Conservation (phyloP, 2,888 invertebrate species). For the Gibbula magus region DNA sequence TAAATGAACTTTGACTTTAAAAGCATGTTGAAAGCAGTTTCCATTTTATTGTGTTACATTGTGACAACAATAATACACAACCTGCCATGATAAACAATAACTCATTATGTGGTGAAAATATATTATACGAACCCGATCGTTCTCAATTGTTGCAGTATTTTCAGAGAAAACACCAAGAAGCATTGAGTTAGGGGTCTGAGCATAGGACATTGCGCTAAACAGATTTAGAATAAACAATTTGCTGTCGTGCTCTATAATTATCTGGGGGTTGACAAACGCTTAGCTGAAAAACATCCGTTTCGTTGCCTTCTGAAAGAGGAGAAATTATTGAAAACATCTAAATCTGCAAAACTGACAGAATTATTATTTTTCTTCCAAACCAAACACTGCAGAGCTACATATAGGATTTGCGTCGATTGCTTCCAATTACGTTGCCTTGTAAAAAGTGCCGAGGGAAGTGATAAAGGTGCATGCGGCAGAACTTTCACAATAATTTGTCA, state of each 20-base stretch:
- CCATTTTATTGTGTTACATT: too few species aligned
- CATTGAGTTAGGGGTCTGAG: neutral
- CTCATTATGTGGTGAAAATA: neutral
- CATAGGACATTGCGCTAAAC: neutral
- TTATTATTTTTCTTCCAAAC: neutral
- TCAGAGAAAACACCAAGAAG: neutral
- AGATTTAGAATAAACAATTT: neutral
- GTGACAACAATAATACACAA: too few species aligned
- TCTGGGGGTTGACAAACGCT: neutral
- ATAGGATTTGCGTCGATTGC: neutral
- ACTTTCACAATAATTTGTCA: conserved; percentile 16
- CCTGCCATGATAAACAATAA: too few species aligned
- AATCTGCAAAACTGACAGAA: neutral
- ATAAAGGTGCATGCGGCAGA: neutral
- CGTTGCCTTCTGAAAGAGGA: neutral
- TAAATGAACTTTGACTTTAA: too few species aligned
- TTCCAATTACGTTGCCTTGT: neutral
- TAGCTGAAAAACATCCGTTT: neutral
- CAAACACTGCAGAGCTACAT: neutral
- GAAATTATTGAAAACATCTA: conserved; percentile 9
- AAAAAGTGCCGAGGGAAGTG: neutral
- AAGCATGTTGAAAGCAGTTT: too few species aligned
- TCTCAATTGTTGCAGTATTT: neutral
- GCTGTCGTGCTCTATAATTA: conserved; percentile 5
- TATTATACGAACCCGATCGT: neutral